Percentiles rank a stretch among this genome's conserved stretches.
Conservation (phyloP, 2,113 vertebrate species). For the Sinocyclocheilus anophthalmus region DNA sequence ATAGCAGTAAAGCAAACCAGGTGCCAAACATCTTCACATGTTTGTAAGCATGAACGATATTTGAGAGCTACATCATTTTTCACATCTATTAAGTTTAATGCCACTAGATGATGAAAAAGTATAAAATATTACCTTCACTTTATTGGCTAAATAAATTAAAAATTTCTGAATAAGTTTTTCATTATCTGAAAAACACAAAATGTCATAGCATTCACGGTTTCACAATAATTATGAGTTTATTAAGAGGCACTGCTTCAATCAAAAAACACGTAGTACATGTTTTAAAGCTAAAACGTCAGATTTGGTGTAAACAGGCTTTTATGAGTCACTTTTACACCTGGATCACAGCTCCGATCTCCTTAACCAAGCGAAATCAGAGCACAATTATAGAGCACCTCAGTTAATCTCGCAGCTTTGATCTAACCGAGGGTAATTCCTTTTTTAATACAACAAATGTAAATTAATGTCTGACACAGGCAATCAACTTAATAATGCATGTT, state of each 20-base stretch:
- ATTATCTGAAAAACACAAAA: not conserved
- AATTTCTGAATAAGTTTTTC: not conserved
- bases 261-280: not conserved
- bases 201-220: no score
- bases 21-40: no score
- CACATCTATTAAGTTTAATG: no score
- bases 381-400: slow-evolving; percentile 59
- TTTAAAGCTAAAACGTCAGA: not conserved
- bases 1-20: no score
- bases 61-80: no score
- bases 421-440: slow-evolving; percentile 66
- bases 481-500: slow-evolving; percentile 72
- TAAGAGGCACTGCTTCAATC: not conserved
- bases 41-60: no score
- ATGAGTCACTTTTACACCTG: not conserved
- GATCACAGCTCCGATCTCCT: not conserved
- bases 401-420: slow-evolving; percentile 62
- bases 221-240: not conserved
- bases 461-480: slow-evolving; percentile 70
- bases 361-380: not conserved
- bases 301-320: not conserved
- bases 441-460: slow-evolving; percentile 71
- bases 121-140: no score
- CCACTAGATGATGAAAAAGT: no score
- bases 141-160: not conserved